Evolutionary conservation across 2,113 vertebrate species (phyloP).

Genomic region (Gambusia holbrooki): DNA sequence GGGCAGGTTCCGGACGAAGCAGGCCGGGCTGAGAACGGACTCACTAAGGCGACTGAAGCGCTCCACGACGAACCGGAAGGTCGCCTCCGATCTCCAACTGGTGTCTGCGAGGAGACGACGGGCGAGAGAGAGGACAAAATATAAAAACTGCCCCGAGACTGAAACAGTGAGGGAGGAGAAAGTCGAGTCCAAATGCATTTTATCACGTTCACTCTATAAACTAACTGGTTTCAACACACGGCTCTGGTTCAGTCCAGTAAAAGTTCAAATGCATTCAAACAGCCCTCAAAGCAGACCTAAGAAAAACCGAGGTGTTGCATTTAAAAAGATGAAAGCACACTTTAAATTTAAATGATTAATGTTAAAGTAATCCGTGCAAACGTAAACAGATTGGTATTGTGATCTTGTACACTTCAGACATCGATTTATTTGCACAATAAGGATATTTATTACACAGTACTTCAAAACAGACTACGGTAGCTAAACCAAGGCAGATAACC

Average conservation of each 20-base stretch:
- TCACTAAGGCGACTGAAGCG: constrained; percentile 97
- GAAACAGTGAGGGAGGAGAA: neutral
- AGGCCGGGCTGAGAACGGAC: constrained; percentile 97
- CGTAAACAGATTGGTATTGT: neutral
- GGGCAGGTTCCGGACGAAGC: constrained; percentile 96
- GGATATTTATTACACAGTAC: neutral
- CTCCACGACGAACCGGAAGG: constrained; percentile 96
- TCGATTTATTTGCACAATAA: neutral
- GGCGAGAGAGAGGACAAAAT: too few relatives aligned
- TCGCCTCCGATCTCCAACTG: constrained; percentile 98
- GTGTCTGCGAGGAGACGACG: constrained; percentile 83
- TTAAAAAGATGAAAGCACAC: neutral
- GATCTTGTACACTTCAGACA: neutral
- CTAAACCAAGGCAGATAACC: neutral
- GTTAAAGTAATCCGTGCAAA: too few relatives aligned
- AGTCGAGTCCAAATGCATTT: neutral
- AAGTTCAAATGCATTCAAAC: neutral
- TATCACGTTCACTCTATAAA: neutral
- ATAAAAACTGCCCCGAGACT: neutral
- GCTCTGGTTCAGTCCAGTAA: neutral
- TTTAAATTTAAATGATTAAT: neutral
- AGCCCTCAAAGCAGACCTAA: neutral
- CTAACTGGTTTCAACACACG: neutral
- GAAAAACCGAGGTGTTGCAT: neutral
- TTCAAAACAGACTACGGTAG: neutral